Percentiles rank a stretch among this genome's conserved stretches.
Conservation (phyloP, 2,797 vertebrate species). For the Microtus agrestis region DNA sequence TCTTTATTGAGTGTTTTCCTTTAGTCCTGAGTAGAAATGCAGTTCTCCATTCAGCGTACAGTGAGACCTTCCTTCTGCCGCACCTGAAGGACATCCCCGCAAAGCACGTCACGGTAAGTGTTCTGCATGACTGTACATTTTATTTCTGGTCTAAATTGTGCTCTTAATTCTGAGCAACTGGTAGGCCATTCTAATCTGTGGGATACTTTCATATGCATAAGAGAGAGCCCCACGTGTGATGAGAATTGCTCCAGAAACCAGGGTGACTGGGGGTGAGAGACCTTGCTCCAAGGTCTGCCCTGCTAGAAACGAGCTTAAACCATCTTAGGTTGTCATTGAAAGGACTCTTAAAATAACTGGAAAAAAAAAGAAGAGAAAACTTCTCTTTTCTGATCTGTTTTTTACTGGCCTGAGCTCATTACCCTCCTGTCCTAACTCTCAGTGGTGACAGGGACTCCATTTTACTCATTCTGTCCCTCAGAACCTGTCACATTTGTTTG, state of each 20-base stretch:
- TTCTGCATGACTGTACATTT: not conserved
- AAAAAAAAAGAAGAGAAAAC: not conserved
- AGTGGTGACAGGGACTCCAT: not conserved
- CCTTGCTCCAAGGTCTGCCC: not conserved
- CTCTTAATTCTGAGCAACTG: not conserved
- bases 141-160: not conserved
- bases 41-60: slow-evolving; percentile 92
- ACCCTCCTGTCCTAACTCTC: not conserved
- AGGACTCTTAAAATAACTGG: slow-evolving; percentile 2
- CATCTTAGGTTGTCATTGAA: not conserved
- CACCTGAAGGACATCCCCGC: slow-evolving; percentile 95
- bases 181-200: not conserved
- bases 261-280: not conserved
- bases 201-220: not conserved
- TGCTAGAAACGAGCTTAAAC: not conserved
- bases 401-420: not conserved
- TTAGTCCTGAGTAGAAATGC: slow-evolving; percentile 91
- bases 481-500: not conserved
- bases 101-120: slow-evolving; percentile 93
- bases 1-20: slow-evolving; percentile 84
- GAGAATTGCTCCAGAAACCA: not conserved
- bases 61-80: slow-evolving; percentile 93
- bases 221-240: not conserved
- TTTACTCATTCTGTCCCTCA: not conserved
- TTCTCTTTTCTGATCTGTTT: not conserved